A percentile compares a stretch with the other conserved stretches of the same genome.
These are phyloP conservation scores for Phataginus tricuspis DNA, from an alignment of 2,797 vertebrate genomes.

Conservation along the genomic window DNA sequence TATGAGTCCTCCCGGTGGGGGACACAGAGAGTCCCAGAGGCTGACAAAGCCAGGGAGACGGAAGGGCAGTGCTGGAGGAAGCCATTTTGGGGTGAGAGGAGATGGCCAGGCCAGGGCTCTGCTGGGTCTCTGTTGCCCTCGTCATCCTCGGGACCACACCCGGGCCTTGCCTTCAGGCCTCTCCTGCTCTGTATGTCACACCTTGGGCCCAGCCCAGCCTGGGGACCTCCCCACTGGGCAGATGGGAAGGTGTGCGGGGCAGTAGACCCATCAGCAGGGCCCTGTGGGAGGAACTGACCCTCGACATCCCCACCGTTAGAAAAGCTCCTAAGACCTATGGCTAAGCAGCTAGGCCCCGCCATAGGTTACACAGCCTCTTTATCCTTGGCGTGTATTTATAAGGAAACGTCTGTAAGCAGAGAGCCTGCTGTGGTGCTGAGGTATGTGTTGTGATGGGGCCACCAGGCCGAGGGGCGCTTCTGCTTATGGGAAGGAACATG, in stretches of 20 bases:
- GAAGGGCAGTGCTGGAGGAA: fast-evolving
- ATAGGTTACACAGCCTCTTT: background rate
- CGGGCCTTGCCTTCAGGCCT: background rate
- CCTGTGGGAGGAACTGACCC: background rate
- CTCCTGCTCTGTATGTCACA: fast-evolving
- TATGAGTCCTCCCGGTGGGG: fast-evolving
- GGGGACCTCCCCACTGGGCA: no score
- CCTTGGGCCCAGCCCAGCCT: background rate
- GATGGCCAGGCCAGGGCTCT: background rate
- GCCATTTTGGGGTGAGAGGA: background rate
- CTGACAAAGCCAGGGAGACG: fast-evolving
- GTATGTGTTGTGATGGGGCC: background rate
- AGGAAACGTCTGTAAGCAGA: background rate
- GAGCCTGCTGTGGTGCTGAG: no score
- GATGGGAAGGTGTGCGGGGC: fast-evolving
- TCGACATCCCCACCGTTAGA: background rate
- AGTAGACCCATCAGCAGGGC: background rate
- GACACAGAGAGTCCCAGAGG: background rate
- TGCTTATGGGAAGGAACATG: background rate
- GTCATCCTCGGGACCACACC: background rate
- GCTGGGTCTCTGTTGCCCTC: background rate
- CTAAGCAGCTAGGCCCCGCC: background rate
- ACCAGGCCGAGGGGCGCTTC: fast-evolving
- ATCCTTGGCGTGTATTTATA: background rate
- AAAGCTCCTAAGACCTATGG: fast-evolving